Evolutionary conservation across 2,113 vertebrate genomes (phyloP).

Genomic region (Trematomus loennbergii): DNA sequence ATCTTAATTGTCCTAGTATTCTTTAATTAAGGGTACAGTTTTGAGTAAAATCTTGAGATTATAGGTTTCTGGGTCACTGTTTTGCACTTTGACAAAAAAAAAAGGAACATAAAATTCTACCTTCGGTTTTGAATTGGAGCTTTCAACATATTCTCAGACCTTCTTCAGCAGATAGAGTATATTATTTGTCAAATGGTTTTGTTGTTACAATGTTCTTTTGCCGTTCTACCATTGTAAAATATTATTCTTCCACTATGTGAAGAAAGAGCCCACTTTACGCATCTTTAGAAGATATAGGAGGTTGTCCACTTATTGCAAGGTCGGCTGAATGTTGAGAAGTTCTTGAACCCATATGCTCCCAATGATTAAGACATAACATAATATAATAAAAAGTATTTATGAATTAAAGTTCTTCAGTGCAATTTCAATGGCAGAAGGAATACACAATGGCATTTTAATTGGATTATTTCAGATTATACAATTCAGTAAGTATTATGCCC

Average conservation of each 20-base stretch:
- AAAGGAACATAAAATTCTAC: not conserved
- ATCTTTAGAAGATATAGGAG: not conserved
- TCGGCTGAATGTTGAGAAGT: not conserved
- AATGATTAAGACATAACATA: not conserved
- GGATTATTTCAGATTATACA: no score
- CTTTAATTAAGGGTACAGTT: not conserved
- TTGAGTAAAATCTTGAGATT: no score
- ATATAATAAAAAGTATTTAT: not conserved
- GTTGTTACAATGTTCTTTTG: not conserved
- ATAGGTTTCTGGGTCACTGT: no score
- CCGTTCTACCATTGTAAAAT: not conserved
- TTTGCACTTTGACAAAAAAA: no score
- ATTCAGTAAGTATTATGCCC: no score
- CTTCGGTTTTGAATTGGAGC: not conserved
- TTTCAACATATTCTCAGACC: not conserved
- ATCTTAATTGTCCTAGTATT: slow-evolving; percentile 11
- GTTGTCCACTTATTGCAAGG: not conserved
- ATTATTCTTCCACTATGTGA: no score
- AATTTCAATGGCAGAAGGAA: no score
- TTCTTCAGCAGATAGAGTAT: not conserved
- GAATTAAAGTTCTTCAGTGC: no score
- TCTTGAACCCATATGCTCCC: not conserved
- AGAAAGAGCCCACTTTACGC: not conserved
- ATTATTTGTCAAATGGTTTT: no score
- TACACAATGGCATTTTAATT: no score